Percentiles rank a stretch among this genome's conserved stretches.
Evolutionary conservation across 2,797 vertebrate genomes (phyloP).

Genomic region (Cyprinella venusta): DNA sequence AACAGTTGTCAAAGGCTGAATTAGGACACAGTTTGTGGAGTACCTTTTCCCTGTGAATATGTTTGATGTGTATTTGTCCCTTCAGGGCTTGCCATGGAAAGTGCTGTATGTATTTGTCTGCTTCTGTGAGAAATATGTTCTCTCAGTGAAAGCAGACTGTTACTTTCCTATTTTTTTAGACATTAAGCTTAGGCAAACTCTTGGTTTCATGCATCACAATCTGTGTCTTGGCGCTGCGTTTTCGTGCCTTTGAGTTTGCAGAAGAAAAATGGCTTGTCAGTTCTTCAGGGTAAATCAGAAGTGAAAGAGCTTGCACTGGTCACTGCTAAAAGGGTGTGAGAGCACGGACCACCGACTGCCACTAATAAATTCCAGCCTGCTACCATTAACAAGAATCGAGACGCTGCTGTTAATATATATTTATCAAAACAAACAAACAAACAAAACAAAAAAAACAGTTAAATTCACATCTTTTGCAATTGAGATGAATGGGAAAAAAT

Average conservation of each 20-base stretch:
- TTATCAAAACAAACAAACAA: too few species aligned
- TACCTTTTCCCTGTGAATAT: not conserved
- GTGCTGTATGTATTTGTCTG: not conserved
- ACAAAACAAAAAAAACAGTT: not conserved
- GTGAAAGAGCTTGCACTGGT: conserved; percentile 12
- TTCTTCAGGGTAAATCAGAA: not conserved
- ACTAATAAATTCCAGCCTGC: conserved; percentile 22
- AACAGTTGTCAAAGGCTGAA: conserved; percentile 30
- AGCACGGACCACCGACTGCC: conserved; percentile 6
- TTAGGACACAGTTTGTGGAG: conserved; percentile 4
- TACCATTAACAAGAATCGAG: conserved; percentile 13
- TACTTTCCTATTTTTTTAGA: conserved; percentile 1
- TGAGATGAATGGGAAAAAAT: not conserved
- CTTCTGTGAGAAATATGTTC: not conserved
- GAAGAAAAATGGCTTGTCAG: conserved; percentile 19
- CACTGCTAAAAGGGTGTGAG: conserved; percentile 30
- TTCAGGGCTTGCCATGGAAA: conserved; percentile 10
- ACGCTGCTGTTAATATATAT: not conserved
- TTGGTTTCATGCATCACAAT: conserved; percentile 4
- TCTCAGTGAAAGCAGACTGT: not conserved
- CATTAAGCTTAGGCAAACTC: not conserved
- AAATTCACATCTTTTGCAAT: too few species aligned
- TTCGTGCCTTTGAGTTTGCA: not conserved
- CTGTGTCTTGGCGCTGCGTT: not conserved
- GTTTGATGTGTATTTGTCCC: conserved; percentile 13